These are phyloP conservation scores for Cricetomys ansorgei DNA, from an alignment of 2,113 vertebrate genomes.

Conservation along the genomic window DNA sequence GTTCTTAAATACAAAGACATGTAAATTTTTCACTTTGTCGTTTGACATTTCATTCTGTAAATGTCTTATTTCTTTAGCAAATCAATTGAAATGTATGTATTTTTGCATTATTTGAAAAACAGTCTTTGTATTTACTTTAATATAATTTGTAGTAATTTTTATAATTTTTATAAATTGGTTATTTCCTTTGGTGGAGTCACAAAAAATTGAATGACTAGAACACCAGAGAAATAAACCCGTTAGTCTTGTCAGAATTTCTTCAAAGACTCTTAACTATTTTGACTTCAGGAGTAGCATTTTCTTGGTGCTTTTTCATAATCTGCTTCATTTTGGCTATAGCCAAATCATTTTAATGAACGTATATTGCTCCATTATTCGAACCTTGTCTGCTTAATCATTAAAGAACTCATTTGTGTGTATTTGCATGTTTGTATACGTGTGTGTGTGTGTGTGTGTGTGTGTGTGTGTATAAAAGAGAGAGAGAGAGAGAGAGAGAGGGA, in stretches of 20 bases:
- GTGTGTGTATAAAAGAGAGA: background rate
- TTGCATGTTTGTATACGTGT: background rate
- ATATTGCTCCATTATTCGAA: background rate
- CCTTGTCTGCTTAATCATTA: background rate
- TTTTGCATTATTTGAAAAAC: slow-evolving; percentile 4
- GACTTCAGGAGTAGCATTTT: background rate
- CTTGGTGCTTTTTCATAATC: slow-evolving; percentile 6
- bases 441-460: background rate
- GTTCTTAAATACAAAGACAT: background rate
- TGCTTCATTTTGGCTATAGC: slow-evolving; percentile 1
- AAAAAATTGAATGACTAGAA: background rate
- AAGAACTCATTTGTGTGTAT: background rate
- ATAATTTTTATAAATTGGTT: background rate
- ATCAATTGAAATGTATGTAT: background rate
- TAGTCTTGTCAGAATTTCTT: background rate
- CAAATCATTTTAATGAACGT: background rate
- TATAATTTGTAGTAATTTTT: background rate
- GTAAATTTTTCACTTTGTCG: background rate
- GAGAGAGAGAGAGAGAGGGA: no score
- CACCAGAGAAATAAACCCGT: background rate
- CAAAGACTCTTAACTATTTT: background rate
- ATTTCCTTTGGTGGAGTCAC: background rate
- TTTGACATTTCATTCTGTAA: background rate
- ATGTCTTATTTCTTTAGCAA: slow-evolving; percentile 19
- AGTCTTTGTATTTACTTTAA: background rate